Evolutionary conservation across 2,113 vertebrate genomes (phyloP).

Genomic region (Oryzias javanicus): DNA sequence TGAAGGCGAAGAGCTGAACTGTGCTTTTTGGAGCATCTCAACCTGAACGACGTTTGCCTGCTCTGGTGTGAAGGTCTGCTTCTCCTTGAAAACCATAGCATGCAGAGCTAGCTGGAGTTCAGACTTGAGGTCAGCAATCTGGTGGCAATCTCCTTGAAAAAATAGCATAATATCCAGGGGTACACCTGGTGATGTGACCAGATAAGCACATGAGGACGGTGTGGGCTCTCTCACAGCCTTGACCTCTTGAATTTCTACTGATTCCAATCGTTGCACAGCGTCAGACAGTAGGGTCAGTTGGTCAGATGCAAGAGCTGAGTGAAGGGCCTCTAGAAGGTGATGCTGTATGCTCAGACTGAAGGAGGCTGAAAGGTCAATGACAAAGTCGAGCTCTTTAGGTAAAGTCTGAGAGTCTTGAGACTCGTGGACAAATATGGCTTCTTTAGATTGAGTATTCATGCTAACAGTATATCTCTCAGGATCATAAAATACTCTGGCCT

Average conservation of each 20-base stretch:
- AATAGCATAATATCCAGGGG: conserved; percentile 79
- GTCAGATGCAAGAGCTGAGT: conserved; percentile 78
- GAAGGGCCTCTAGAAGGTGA: conserved; percentile 79
- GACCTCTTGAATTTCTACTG: conserved; percentile 74
- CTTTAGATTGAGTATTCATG: conserved; percentile 62
- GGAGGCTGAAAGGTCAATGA: conserved; percentile 65
- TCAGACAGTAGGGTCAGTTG: conserved; percentile 79
- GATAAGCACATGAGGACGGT: conserved; percentile 70
- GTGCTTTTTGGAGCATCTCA: conserved; percentile 41
- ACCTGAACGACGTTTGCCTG: conserved; percentile 46
- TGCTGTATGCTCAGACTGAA: conserved; percentile 69
- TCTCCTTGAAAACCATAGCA: conserved; percentile 82
- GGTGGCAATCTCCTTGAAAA: conserved; percentile 79
- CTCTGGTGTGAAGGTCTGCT: conserved; percentile 74
- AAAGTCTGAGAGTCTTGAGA: conserved; percentile 65
- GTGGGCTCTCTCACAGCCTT: conserved; percentile 74
- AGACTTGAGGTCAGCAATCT: conserved; percentile 77
- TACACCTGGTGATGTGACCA: conserved; percentile 76
- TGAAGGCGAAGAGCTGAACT: conserved; percentile 35
- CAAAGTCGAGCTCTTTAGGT: conserved; percentile 76
- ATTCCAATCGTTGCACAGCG: conserved; percentile 72
- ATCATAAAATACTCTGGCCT: conserved; percentile 35
- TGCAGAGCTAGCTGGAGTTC: conserved; percentile 81
- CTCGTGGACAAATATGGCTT: conserved; percentile 59
- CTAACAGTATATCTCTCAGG: conserved; percentile 40